Evolutionary conservation across 2,113 vertebrate genomes (phyloP), one percentile per base, ranked within the genome.

Genomic region (Peucedramus taeniatus): DNA sequence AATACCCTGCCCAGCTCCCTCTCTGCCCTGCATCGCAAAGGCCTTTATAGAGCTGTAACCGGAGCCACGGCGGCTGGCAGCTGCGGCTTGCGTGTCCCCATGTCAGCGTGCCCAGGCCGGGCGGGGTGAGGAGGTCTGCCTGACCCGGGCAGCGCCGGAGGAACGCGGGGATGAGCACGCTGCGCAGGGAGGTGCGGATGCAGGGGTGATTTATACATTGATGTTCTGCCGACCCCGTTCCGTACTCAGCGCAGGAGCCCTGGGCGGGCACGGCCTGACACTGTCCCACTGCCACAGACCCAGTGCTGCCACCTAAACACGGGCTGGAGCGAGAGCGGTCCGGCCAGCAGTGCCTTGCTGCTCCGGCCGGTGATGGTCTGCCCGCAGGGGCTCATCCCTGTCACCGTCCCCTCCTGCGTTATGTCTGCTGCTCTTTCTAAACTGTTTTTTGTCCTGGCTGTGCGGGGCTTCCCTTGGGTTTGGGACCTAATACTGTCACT

Each of bases 21-120:
- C 23, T 6, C 9, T 2, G 37, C 61, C 31, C 77, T 2, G 13
- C 5, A 2, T 27, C 35, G 40, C 6, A 2, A 21, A 17, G 15
- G 19, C 45, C 63, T 96, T 96, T 94, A 89, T 95, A 96, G 72
- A 51, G 75, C 59, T 85, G 94, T 85, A 93, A 94, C 61, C 1
- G 3, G 96, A 96, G 82, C 51, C 49, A 0, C 3, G 63, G 11
- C 13, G 33, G 44, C 42, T 18, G 60, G 68, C 78, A 56, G 30
- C 45, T 1, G 1, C 0, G 5, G 59, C 27, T 3, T 0, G 1
- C 7, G 51, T 3, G 42, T 28, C 12, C 1, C 0, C 22, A 11
- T 87, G 91, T 84, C 78, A 68, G 31, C 5, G 11, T 16, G 81
- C 84, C 93, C 24, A 4, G 80, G 72, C 31, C 54, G 70, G 81